Evolutionary conservation across 1,140 invertebrate genomes (phyloP).

Genomic region (Drosophila yakuba): DNA sequence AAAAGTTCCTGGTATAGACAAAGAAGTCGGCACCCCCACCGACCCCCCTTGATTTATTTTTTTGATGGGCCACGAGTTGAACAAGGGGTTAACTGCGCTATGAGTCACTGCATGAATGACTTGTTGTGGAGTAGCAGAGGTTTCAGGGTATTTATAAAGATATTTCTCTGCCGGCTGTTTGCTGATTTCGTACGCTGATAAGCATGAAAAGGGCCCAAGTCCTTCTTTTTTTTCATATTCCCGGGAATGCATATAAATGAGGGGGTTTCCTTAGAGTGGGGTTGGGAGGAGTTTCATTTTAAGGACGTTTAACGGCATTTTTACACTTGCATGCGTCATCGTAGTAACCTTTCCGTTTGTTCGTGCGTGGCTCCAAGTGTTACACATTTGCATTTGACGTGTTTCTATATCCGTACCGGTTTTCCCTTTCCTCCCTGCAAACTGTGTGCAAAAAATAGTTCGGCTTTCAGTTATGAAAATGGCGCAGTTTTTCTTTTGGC

Average conservation of each 20-base stretch:
- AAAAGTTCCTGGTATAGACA: constrained; percentile 27
- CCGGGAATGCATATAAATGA: constrained; percentile 67
- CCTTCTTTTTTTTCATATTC: not conserved
- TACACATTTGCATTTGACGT: constrained; percentile 75
- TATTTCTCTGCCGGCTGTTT: constrained; percentile 58
- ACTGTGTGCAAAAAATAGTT: constrained; percentile 62
- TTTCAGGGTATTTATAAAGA: constrained; percentile 57
- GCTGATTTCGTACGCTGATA: constrained; percentile 66
- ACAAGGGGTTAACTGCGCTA: constrained; percentile 72
- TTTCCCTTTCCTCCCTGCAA: no score
- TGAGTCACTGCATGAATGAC: constrained; percentile 72
- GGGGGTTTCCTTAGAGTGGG: constrained; percentile 5
- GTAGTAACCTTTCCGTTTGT: constrained; percentile 33
- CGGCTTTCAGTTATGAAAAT: constrained; percentile 68
- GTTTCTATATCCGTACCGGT: constrained; percentile 17
- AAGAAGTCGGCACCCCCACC: constrained; percentile 17
- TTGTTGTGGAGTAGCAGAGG: constrained; percentile 12
- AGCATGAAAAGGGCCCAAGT: constrained; percentile 55
- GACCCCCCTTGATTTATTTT: constrained; percentile 28
- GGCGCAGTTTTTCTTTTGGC: constrained; percentile 38
- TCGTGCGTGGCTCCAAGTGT: constrained; percentile 70
- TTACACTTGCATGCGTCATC: constrained; percentile 70
- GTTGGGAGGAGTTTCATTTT: constrained; percentile 8
- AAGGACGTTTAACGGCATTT: constrained; percentile 65
- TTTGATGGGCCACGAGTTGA: constrained; percentile 27